These are phyloP conservation scores for Zaprionus camerounensis DNA, from an alignment of 1,140 invertebrate genomes.

Conservation along the genomic window DNA sequence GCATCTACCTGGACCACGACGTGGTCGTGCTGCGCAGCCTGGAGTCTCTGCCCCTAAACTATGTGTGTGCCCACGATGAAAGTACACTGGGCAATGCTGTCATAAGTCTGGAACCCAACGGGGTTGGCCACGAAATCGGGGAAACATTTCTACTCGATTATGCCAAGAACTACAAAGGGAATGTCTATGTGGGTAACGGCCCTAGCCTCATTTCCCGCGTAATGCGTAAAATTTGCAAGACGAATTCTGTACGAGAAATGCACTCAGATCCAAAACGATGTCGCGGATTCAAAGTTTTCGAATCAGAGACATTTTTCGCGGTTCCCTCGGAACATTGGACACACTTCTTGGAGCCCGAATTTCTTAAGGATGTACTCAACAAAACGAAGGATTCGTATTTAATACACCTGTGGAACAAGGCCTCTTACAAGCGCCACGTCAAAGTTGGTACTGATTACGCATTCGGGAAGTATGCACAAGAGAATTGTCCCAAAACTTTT, in stretches of 20 bases:
- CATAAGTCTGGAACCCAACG: constrained; percentile 86
- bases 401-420: constrained; percentile 10
- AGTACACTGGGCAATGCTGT: constrained; percentile 87
- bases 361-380: constrained; percentile 84
- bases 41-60: constrained; percentile 86
- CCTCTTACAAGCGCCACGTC: background rate
- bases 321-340: constrained; percentile 86
- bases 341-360: constrained; percentile 86
- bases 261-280: constrained; percentile 85
- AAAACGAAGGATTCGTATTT: constrained; percentile 85
- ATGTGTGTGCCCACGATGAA: constrained; percentile 85
- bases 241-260: constrained; percentile 87
- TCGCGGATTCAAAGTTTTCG: constrained; percentile 87
- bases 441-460: background rate
- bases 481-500: constrained; percentile 3
- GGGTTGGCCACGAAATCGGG: constrained; percentile 86
- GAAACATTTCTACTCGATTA: constrained; percentile 86
- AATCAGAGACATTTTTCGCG: constrained; percentile 87
- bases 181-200: constrained; percentile 89
- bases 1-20: constrained; percentile 91
- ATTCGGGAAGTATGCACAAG: background rate
- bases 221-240: constrained; percentile 87
- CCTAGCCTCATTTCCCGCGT: constrained; percentile 76
- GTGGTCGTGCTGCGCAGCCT: constrained; percentile 88
- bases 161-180: constrained; percentile 86